phyloP scores from a whole-genome alignment of 2,888 invertebrate species.

The Ernsta delagoae region DNA sequence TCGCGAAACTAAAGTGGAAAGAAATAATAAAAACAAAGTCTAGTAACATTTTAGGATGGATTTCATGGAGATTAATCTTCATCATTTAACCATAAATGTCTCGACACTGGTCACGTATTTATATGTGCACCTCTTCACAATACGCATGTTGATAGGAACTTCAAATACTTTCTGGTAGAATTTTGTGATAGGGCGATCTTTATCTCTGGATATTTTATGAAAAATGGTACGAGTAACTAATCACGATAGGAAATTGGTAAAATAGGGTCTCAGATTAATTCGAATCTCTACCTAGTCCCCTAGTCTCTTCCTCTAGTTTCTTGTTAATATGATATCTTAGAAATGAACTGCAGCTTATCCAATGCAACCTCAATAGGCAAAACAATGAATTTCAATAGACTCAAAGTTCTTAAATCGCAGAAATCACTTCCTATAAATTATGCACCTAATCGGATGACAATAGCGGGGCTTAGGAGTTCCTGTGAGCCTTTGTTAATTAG shows the following conservation, averaged over 20 bases:
- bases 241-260: no score
- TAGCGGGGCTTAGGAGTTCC: constrained; percentile 45
- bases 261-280: no score
- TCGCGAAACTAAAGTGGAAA: neutral
- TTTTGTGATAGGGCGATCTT: no score
- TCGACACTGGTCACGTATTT: neutral
- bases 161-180: no score
- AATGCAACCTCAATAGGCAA: neutral
- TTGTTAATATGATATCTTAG: no score
- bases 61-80: neutral
- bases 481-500: constrained; percentile 62
- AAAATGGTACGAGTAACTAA: no score
- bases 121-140: neutral
- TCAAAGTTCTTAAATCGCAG: neutral
- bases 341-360: neutral
- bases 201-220: no score
- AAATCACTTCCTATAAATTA: constrained; percentile 1
- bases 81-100: neutral
- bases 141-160: neutral
- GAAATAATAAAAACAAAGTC: neutral
- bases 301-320: no score
- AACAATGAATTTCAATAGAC: neutral
- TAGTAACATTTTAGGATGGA: no score
- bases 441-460: constrained; percentile 21
- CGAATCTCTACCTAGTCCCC: no score